These are phyloP conservation scores for Coreius guichenoti DNA, from an alignment of 2,797 vertebrate species.

Conservation along the genomic window DNA sequence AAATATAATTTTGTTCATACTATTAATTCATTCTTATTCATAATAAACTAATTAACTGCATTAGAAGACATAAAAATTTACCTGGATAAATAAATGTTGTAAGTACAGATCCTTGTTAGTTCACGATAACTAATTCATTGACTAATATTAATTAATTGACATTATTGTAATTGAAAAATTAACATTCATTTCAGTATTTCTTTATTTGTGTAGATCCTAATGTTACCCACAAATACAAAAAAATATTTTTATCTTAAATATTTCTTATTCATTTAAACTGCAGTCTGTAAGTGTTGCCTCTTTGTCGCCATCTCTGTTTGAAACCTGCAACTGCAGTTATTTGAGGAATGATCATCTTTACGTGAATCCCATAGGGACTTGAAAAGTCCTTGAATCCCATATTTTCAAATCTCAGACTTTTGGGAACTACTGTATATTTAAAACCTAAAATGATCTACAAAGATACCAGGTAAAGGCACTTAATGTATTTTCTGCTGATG, in stretches of 20 bases:
- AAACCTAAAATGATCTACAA: not conserved
- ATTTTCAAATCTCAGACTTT: too few species aligned
- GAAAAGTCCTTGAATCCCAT: too few species aligned
- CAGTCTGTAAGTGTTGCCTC: too few species aligned
- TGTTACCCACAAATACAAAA: not conserved
- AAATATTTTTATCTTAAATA: too few species aligned
- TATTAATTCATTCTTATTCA: not conserved
- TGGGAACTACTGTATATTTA: not conserved
- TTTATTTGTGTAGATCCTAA: not conserved
- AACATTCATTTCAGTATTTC: not conserved
- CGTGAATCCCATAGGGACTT: too few species aligned
- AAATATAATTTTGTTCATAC: not conserved
- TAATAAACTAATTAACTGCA: not conserved
- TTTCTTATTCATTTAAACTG: not conserved
- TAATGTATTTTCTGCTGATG: not conserved
- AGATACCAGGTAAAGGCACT: not conserved
- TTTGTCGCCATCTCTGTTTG: too few species aligned
- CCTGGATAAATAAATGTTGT: not conserved
- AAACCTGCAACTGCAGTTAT: too few species aligned
- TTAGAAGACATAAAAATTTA: not conserved
- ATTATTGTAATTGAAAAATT: not conserved
- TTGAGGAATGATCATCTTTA: too few species aligned
- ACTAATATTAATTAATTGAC: not conserved
- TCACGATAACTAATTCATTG: not conserved
- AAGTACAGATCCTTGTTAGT: not conserved